A percentile compares a stretch with the other conserved stretches of the same genome.
phyloP scores from a whole-genome alignment of 2,113 vertebrate genomes.

The Actenoides hombroni region DNA sequence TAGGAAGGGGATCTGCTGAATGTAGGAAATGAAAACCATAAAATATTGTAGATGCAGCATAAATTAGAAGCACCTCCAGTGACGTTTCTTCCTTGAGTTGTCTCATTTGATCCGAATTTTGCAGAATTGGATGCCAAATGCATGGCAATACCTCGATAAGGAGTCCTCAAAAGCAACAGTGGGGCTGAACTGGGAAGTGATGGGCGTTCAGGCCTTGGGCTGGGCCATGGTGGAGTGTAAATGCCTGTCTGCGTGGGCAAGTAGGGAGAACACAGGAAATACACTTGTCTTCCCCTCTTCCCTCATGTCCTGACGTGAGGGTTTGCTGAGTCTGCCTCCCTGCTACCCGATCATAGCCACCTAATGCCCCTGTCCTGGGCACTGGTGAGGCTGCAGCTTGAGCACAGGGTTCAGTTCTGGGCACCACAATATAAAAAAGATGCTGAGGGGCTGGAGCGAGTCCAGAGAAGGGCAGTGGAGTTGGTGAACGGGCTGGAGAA shows the following conservation, averaged over 20 bases:
- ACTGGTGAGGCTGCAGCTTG: too few species aligned
- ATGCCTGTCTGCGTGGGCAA: not conserved
- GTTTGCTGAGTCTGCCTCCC: not conserved
- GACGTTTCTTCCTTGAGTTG: not conserved
- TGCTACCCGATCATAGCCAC: too few species aligned
- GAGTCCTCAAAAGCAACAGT: not conserved
- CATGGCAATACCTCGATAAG: not conserved
- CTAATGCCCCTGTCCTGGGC: too few species aligned
- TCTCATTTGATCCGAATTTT: too few species aligned
- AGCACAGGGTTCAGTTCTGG: too few species aligned
- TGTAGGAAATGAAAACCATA: not conserved
- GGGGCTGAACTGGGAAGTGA: not conserved
- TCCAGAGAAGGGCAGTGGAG: too few species aligned
- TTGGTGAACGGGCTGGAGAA: too few species aligned
- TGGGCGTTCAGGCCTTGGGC: not conserved
- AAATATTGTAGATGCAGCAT: not conserved
- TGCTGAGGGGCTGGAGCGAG: too few species aligned
- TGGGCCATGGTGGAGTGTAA: not conserved
- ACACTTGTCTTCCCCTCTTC: not conserved
- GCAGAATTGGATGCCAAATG: not conserved
- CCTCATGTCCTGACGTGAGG: not conserved
- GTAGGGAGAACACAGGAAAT: not conserved
- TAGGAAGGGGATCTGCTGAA: not conserved
- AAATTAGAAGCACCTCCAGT: not conserved
- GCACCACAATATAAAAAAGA: too few species aligned